Evolutionary conservation across 2,113 vertebrate genomes (phyloP).

Genomic region (Vulpes lagopus): DNA sequence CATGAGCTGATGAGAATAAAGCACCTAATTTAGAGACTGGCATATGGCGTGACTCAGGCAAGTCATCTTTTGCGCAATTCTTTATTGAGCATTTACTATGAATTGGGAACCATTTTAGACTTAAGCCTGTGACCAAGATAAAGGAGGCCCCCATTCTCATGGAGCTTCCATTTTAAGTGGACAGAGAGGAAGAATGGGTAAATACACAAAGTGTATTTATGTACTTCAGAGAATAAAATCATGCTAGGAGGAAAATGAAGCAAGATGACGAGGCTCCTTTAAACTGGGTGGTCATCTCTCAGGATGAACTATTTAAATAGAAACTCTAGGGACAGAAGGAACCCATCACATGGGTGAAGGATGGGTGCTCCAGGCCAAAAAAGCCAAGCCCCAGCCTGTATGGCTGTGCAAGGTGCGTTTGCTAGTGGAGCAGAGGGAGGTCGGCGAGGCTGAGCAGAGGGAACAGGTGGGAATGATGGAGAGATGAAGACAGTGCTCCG

Average conservation of each 20-base stretch:
- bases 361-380: not conserved
- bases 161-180: not conserved
- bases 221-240: not conserved
- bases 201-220: not conserved
- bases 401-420: not conserved
- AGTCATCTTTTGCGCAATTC: not conserved
- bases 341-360: not conserved
- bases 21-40: not conserved
- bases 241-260: not conserved
- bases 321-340: not conserved
- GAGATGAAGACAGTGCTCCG: not conserved
- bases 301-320: not conserved
- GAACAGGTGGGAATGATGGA: not conserved
- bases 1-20: not conserved
- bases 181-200: not conserved
- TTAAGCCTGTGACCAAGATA: not conserved
- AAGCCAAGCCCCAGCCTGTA: not conserved
- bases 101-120: not conserved
- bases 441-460: not conserved
- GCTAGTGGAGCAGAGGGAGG: not conserved
- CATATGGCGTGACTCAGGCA: not conserved
- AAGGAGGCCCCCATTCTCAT: not conserved
- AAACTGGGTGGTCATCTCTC: not conserved
- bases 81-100: not conserved
- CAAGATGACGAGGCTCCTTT: not conserved